Percentiles rank a stretch among this genome's conserved stretches.
These are phyloP conservation scores for Herpailurus yagouaroundi DNA, from an alignment of 2,113 vertebrate genomes.

Conservation along the genomic window DNA sequence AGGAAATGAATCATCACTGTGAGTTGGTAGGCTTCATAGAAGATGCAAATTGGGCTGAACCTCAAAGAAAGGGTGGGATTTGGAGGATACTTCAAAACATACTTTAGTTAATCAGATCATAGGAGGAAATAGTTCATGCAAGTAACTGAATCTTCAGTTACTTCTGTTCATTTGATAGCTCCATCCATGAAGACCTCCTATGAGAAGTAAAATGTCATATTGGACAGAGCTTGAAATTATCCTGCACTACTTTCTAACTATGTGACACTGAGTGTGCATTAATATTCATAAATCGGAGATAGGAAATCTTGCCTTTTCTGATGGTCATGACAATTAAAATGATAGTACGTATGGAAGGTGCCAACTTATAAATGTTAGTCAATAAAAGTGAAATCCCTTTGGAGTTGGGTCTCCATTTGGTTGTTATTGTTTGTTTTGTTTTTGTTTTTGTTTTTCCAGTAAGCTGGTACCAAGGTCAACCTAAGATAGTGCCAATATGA, in stretches of 20 bases:
- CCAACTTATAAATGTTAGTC: background rate
- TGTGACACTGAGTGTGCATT: background rate
- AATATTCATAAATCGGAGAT: background rate
- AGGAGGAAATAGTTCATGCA: background rate
- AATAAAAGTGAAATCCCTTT: background rate
- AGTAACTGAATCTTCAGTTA: background rate
- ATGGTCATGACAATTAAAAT: background rate
- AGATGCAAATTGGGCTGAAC: background rate
- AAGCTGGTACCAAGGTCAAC: background rate
- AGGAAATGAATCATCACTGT: background rate
- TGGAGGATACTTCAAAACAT: background rate
- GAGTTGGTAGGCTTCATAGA: background rate
- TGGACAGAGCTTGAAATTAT: background rate
- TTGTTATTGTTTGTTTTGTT: background rate
- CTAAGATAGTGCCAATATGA: background rate
- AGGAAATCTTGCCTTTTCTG: background rate
- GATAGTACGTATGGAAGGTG: background rate
- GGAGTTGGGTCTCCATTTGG: background rate
- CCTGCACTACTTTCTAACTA: background rate
- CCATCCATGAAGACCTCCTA: background rate
- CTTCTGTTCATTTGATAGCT: background rate
- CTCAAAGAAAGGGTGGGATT: background rate
- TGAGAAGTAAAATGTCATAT: background rate
- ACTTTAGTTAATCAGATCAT: background rate
- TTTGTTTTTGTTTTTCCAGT: background rate